These are phyloP conservation scores for Propithecus deckenii DNA, from an alignment of 2,797 vertebrate genomes.

Conservation along the genomic window DNA sequence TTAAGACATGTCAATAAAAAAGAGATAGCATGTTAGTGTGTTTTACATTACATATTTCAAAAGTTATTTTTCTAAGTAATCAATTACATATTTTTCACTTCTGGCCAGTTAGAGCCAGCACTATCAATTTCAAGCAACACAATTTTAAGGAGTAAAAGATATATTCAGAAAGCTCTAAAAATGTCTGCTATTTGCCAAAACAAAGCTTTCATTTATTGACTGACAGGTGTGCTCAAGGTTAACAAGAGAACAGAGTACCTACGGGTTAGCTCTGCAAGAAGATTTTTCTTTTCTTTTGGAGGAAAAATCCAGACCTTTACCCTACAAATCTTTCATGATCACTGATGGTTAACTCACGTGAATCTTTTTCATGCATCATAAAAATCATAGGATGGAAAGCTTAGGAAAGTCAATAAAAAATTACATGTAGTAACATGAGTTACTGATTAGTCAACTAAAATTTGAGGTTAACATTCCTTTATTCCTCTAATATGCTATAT, in stretches of 20 bases:
- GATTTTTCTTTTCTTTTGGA: not conserved
- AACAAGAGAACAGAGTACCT: not conserved
- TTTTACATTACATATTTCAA: not conserved
- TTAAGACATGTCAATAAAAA: conserved; percentile 5
- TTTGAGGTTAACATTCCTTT: not conserved
- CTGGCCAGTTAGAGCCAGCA: not conserved
- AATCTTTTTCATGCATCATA: not conserved
- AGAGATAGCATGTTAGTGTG: not conserved
- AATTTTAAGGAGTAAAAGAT: conserved; percentile 1
- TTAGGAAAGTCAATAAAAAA: not conserved
- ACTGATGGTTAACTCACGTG: not conserved
- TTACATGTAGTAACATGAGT: not conserved
- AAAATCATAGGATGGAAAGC: conserved; percentile 9
- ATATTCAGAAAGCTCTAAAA: conserved; percentile 15
- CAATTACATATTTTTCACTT: not conserved
- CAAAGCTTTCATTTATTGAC: conserved; percentile 29
- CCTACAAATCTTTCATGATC: not conserved
- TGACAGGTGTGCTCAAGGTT: not conserved
- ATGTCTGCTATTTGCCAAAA: conserved; percentile 19
- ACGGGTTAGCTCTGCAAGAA: not conserved
- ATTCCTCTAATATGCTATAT: not conserved
- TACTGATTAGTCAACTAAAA: not conserved
- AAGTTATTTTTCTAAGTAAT: conserved; percentile 23
- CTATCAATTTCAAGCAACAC: not conserved
- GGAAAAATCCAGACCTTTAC: not conserved